Evolutionary conservation across 2,888 invertebrate species (phyloP), one percentile per base, ranked within the genome.

Genomic region (Cerceris rybyensis): DNA sequence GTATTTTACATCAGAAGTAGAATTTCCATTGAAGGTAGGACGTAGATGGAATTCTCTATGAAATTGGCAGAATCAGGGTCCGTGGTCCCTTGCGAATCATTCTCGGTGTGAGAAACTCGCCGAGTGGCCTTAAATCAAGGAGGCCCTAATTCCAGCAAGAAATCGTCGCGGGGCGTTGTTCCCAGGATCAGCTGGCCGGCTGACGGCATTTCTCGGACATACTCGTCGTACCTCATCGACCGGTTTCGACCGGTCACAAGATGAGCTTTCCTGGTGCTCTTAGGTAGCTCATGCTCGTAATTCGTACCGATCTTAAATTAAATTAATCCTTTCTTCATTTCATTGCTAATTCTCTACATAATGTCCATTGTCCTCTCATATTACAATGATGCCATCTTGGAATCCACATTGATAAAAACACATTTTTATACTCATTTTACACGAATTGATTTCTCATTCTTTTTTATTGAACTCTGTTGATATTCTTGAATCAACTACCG

Each of bases 161-260:
- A 91, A 86, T 87, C 84, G 84, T 84, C 76, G 81, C 87, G 86
- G 89, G 90, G 89, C 90, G 91, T 91, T 91, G 91, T 92, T 92
- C 92, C 91, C 92, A 92, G 91, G 92, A 92, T 92, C 92, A 92
- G 92, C 92, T 92, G 92, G 90, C 84, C 78, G 90, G 84, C 89
- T 89, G 91, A 90, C 90, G 89, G 88, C 85, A 90, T 89, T 90
- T 91, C 88, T 89, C 87, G 87, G 86, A 86, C 90, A 90, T 91
- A 88, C 88, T 88, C 85, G 76, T 86, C 88, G 88, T 90, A 89
- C 87, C 88, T 89, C 90, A 91, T 91, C 90, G 90, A 90, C 90
- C 89, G 88, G 89, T 90, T 90, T 83, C 83, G 75, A 80, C 77
- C 69, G 69, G 77, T 81, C 77, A 70, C 85, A 80, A 80, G 79